Conservation (phyloP, 2,113 vertebrate species). For the Corythornis madagascariensis region DNA sequence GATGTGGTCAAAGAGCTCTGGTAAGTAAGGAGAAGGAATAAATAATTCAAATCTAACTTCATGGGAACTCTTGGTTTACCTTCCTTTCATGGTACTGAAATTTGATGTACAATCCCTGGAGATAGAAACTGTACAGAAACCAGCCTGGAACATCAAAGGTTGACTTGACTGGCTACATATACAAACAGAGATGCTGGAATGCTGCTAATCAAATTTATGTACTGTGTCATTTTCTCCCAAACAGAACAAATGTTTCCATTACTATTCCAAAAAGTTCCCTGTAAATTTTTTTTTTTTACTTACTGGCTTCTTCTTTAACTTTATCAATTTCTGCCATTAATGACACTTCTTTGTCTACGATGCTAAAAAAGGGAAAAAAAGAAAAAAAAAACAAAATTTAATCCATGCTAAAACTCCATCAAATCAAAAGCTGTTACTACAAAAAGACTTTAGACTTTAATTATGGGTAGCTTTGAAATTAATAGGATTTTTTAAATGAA, state of each 20-base stretch:
- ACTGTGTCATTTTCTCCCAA: neutral
- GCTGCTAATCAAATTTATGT: neutral
- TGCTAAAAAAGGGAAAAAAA: conserved; percentile 66
- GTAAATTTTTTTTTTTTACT: conserved; percentile 58
- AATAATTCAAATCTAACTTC: neutral
- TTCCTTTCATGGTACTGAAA: neutral
- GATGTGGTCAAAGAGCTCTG: neutral
- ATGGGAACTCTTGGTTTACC: neutral
- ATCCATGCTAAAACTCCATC: conserved; percentile 1
- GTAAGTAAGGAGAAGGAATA: neutral
- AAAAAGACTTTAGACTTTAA: neutral
- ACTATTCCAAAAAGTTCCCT: neutral
- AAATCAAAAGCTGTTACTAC: neutral
- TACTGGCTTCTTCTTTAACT: conserved; percentile 86
- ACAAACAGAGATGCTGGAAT: neutral
- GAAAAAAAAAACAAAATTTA: neutral
- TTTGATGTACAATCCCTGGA: neutral
- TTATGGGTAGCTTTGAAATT: neutral
- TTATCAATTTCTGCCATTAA: conserved; percentile 85
- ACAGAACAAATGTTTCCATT: neutral
- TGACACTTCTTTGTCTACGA: conserved; percentile 83
- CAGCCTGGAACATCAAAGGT: neutral
- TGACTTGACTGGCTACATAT: neutral
- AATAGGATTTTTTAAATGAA: neutral
- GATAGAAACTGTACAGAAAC: neutral